These are phyloP conservation scores for Bubo bubo DNA, from an alignment of 2,113 vertebrate genomes.

Conservation along the genomic window DNA sequence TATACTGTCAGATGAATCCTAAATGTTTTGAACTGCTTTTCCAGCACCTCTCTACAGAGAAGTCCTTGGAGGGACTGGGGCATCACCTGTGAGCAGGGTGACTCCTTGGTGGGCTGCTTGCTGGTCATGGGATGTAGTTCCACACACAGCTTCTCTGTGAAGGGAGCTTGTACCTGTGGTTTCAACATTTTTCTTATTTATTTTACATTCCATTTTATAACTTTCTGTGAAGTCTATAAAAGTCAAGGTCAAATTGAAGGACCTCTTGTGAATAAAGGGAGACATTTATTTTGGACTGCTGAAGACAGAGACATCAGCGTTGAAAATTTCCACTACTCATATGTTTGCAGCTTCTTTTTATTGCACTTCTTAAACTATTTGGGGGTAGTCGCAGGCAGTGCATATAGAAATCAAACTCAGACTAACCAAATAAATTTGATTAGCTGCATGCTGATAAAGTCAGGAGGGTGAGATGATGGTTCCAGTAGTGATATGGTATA, in stretches of 20 bases:
- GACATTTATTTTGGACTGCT: not conserved
- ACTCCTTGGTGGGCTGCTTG: accelerated
- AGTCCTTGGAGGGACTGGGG: not conserved
- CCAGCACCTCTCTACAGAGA: not conserved
- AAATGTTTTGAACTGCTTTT: not conserved
- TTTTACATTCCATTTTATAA: not conserved
- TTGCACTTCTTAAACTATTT: not conserved
- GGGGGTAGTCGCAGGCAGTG: not conserved
- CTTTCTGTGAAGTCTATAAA: not conserved
- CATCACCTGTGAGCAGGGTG: not conserved
- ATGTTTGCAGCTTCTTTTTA: not conserved
- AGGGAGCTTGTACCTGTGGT: not conserved
- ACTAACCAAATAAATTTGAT: not conserved
- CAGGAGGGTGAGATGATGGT: not conserved
- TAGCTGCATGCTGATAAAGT: not conserved
- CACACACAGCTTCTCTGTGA: not conserved
- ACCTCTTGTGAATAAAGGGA: not conserved
- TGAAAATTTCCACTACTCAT: not conserved
- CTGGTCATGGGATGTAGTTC: not conserved
- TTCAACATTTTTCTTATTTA: not conserved
- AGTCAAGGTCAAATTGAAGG: not conserved
- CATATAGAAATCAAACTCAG: not conserved
- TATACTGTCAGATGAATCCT: not conserved
- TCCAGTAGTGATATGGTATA: not conserved
- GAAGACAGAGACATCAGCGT: not conserved